A percentile compares a stretch with the other conserved stretches of the same genome.
Conservation (phyloP, 2,113 vertebrate species). For the Lepidothrix coronata region DNA sequence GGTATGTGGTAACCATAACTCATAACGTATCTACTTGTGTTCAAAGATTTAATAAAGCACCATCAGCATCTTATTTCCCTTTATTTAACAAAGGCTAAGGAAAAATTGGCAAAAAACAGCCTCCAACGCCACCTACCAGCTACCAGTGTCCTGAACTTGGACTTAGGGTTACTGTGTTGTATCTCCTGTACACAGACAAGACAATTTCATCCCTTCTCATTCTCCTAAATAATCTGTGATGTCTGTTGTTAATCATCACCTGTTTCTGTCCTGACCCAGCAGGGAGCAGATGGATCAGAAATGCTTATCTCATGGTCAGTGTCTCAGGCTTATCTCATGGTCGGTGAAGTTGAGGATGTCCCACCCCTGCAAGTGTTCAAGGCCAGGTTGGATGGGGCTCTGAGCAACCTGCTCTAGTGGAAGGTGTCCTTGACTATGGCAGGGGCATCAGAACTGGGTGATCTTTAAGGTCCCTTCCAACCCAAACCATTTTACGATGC, state of each 20-base stretch:
- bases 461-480: not conserved
- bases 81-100: not conserved
- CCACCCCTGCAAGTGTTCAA: not conserved
- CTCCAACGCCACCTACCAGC: not conserved
- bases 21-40: not conserved
- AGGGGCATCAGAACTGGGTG: not conserved
- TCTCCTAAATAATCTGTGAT: not conserved
- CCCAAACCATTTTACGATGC: not conserved
- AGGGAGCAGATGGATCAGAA: not conserved
- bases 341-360: not conserved
- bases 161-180: not conserved
- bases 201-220: not conserved
- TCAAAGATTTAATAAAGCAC: not conserved
- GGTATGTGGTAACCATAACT: not conserved
- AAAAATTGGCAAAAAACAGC: not conserved
- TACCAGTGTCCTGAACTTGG: not conserved
- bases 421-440: not conserved
- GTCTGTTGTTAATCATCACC: not conserved
- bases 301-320: not conserved
- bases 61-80: not conserved
- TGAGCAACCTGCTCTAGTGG: not conserved
- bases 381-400: accelerated
- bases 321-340: not conserved
- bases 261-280: not conserved
- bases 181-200: not conserved